A percentile compares a stretch with the other conserved stretches of the same genome.
phyloP scores from a whole-genome alignment of 2,888 invertebrate species.

The Pinctada fucata region DNA sequence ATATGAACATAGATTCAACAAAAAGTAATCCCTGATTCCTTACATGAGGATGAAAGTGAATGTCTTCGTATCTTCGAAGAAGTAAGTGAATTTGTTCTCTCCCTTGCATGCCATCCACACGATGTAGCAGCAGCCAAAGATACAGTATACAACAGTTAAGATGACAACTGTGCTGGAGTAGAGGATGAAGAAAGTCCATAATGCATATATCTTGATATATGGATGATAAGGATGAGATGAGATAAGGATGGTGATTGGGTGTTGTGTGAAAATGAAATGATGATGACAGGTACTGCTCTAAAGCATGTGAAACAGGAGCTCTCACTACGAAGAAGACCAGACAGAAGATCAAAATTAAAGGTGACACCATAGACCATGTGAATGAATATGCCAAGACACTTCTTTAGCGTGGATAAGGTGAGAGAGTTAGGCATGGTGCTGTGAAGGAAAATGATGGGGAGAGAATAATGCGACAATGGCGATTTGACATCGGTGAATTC shows the following conservation, averaged over 20 bases:
- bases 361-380: neutral
- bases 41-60: neutral
- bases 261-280: neutral
- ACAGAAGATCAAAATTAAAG: neutral
- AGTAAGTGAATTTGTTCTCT: neutral
- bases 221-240: too few relatives aligned
- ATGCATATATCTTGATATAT: too few relatives aligned
- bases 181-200: neutral
- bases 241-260: neutral
- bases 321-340: too few relatives aligned
- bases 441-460: neutral
- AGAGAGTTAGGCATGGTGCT: neutral
- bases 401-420: neutral
- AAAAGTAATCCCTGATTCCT: neutral
- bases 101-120: neutral
- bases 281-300: neutral
- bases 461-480: constrained; percentile 1
- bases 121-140: neutral
- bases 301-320: neutral
- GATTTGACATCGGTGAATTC: neutral
- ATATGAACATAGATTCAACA: neutral
- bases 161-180: neutral
- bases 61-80: neutral
- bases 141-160: neutral
- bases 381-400: neutral